Conservation (phyloP, 2,797 vertebrate genomes). For the Hemitrygon akajei region DNA sequence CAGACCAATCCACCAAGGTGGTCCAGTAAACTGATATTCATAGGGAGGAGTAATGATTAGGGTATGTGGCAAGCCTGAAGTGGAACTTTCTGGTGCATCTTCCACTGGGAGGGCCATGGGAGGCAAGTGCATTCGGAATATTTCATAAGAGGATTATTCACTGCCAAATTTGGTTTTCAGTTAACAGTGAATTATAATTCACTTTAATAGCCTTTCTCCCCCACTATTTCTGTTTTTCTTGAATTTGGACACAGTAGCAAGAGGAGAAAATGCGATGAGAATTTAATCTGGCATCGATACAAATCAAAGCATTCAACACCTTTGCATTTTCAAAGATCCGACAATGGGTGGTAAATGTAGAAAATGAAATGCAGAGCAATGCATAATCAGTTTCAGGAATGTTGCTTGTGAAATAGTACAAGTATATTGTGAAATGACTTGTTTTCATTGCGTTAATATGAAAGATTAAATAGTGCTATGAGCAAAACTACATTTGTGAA, state of each 20-base stretch:
- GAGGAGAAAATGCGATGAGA: neutral
- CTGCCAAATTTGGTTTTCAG: neutral
- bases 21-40: slow-evolving; percentile 1
- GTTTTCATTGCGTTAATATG: neutral
- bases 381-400: neutral
- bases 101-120: slow-evolving; percentile 6
- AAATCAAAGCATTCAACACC: neutral
- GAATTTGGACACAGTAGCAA: neutral
- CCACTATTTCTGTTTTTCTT: slow-evolving; percentile 8
- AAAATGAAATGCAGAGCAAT: neutral
- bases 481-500: neutral
- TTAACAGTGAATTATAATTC: neutral
- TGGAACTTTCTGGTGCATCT: slow-evolving; percentile 1
- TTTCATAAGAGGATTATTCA: slow-evolving; percentile 30
- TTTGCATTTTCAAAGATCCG: neutral
- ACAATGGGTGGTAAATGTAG: neutral
- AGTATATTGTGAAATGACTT: neutral
- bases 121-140: slow-evolving; percentile 10
- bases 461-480: too few relatives aligned
- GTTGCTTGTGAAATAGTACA: neutral
- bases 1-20: slow-evolving; percentile 14
- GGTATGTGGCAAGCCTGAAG: neutral
- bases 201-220: neutral
- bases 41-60: neutral
- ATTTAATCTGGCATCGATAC: neutral